Evolutionary conservation across 92 coral and sea anemone species (phyloP).

Genomic region (Umimayanthus chanpuru): DNA sequence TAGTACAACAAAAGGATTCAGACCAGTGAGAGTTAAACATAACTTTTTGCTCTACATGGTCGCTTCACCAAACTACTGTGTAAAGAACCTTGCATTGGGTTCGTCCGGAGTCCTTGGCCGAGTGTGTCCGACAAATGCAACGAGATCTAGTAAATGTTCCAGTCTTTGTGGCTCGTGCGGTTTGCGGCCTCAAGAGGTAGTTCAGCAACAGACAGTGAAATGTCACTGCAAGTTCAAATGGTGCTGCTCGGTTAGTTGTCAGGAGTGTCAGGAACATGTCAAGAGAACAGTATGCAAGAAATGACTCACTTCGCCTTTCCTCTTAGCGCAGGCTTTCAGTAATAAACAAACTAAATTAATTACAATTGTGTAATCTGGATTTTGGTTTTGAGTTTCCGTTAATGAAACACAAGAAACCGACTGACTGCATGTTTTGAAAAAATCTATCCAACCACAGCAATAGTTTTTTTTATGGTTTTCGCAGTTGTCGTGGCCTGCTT

Average conservation of each 20-base stretch:
- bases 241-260: conserved; percentile 82
- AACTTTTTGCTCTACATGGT: conserved; percentile 63
- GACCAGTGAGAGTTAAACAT: conserved; percentile 52
- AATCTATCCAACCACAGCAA: too few species aligned
- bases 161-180: conserved; percentile 69
- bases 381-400: too few species aligned
- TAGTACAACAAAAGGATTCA: conserved; percentile 2
- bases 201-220: conserved; percentile 42
- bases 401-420: too few species aligned
- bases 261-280: conserved; percentile 43
- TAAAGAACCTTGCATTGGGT: conserved; percentile 49
- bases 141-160: conserved; percentile 49
- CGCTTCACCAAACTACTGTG: conserved; percentile 84
- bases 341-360: too few species aligned
- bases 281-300: conserved; percentile 44
- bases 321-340: too few species aligned
- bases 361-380: too few species aligned
- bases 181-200: conserved; percentile 17
- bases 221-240: conserved; percentile 86
- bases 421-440: too few species aligned
- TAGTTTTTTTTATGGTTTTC: too few species aligned
- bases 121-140: conserved; percentile 62
- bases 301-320: not conserved
- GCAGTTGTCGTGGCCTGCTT: too few species aligned
- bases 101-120: conserved; percentile 82